Percentiles rank a stretch among this genome's conserved stretches.
These are phyloP conservation scores for Amazona vittata DNA, from an alignment of 2,113 vertebrate genomes.

Conservation along the genomic window DNA sequence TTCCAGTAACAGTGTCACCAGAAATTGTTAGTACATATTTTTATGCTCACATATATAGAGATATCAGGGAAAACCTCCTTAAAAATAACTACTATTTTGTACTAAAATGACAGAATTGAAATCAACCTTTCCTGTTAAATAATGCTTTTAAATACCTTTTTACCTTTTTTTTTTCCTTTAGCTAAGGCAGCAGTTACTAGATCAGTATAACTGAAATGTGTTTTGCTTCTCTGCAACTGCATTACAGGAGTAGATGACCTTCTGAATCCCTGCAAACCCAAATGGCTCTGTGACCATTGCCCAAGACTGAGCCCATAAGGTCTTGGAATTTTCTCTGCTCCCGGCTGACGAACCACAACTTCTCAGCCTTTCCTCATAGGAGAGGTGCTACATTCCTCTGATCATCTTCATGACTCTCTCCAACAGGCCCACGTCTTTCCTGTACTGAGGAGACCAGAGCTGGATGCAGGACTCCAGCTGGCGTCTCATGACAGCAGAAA, in stretches of 20 bases:
- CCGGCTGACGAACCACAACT: neutral
- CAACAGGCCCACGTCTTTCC: neutral
- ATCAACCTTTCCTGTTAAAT: neutral
- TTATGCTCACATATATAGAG: neutral
- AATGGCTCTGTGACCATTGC: neutral
- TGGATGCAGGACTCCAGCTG: neutral
- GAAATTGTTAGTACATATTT: neutral
- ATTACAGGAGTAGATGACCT: neutral
- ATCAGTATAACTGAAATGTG: neutral
- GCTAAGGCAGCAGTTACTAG: neutral
- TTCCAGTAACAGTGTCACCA: neutral
- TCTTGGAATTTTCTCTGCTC: neutral
- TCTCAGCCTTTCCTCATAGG: neutral
- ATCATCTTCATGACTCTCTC: neutral
- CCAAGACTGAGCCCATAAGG: neutral
- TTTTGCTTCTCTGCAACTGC: neutral
- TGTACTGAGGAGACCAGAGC: neutral
- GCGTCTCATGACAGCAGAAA: neutral
- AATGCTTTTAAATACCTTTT: neutral
- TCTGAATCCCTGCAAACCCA: neutral
- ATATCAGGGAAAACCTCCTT: neutral
- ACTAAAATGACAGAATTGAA: neutral
- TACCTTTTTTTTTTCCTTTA: neutral
- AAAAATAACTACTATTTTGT: neutral
- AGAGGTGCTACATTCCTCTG: neutral